Percentiles rank a stretch among this genome's conserved stretches.
These are phyloP conservation scores for Erethizon dorsatum DNA, from an alignment of 2,797 vertebrate genomes.

Conservation along the genomic window DNA sequence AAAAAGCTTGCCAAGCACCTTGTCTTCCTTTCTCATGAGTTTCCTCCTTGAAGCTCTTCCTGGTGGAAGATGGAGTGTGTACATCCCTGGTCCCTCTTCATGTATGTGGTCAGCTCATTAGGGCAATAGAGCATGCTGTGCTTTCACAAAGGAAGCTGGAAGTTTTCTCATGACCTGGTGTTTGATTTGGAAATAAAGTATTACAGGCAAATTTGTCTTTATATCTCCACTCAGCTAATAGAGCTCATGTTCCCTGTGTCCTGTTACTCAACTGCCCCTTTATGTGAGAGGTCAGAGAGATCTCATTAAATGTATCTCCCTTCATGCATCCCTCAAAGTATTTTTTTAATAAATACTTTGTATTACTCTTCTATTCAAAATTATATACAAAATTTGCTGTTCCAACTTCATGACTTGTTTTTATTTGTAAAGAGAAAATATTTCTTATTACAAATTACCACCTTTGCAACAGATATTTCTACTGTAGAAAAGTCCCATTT, in stretches of 20 bases:
- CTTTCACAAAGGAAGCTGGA: neutral
- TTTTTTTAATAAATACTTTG: neutral
- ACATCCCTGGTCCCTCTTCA: neutral
- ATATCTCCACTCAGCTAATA: neutral
- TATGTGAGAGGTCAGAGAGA: neutral
- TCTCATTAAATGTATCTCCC: too few relatives aligned
- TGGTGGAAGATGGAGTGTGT: too few relatives aligned
- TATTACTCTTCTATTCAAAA: neutral
- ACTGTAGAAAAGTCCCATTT: neutral
- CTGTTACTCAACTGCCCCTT: neutral
- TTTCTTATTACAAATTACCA: neutral
- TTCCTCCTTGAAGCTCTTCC: neutral
- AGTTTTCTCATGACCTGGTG: neutral
- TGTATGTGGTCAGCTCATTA: neutral
- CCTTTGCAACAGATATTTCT: neutral
- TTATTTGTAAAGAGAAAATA: neutral
- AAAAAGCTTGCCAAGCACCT: neutral
- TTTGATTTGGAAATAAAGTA: neutral
- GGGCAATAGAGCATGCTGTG: too few relatives aligned
- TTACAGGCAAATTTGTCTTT: neutral
- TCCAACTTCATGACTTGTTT: neutral
- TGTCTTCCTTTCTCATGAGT: neutral
- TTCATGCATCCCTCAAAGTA: too few relatives aligned
- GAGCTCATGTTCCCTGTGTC: neutral
- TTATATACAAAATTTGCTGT: neutral